Evolutionary conservation across 2,888 invertebrate genomes (phyloP).

Genomic region (Leptothorax acervorum): DNA sequence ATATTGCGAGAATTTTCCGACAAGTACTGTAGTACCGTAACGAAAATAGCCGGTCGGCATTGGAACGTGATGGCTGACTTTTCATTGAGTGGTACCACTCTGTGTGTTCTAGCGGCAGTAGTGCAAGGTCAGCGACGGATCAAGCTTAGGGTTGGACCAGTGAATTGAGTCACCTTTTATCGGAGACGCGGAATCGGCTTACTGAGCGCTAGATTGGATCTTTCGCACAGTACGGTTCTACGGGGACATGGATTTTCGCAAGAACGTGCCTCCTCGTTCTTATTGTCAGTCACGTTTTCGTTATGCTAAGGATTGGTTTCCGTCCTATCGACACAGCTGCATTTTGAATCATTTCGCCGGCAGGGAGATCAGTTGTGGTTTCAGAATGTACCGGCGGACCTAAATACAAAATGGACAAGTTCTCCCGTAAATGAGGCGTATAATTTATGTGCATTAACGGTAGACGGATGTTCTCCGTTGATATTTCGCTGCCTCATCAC

Average conservation of each 20-base stretch:
- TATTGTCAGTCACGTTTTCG: constrained; percentile 57
- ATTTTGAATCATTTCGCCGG: constrained; percentile 48
- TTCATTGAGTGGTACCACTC: constrained; percentile 51
- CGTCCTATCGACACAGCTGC: constrained; percentile 45
- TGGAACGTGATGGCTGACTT: constrained; percentile 68
- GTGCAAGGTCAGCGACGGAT: constrained; percentile 57
- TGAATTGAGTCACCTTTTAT: constrained; percentile 69
- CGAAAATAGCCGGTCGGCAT: constrained; percentile 33
- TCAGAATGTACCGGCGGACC: background rate
- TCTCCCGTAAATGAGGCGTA: constrained; percentile 39
- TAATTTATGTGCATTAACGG: background rate
- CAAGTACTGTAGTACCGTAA: background rate
- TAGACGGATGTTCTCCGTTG: background rate
- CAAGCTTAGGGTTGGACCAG: constrained; percentile 61
- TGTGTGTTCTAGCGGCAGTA: constrained; percentile 62
- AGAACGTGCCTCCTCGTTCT: constrained; percentile 16
- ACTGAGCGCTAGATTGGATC: constrained; percentile 55
- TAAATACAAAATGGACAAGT: constrained; percentile 14
- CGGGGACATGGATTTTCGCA: background rate
- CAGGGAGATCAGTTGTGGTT: constrained; percentile 31
- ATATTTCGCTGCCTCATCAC: background rate
- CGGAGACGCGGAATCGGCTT: constrained; percentile 39
- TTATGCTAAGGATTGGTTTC: constrained; percentile 55
- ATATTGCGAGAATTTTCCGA: constrained; percentile 5
- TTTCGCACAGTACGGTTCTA: constrained; percentile 57